Conservation (phyloP, 2,113 vertebrate genomes). For the Bathybates hornii region DNA sequence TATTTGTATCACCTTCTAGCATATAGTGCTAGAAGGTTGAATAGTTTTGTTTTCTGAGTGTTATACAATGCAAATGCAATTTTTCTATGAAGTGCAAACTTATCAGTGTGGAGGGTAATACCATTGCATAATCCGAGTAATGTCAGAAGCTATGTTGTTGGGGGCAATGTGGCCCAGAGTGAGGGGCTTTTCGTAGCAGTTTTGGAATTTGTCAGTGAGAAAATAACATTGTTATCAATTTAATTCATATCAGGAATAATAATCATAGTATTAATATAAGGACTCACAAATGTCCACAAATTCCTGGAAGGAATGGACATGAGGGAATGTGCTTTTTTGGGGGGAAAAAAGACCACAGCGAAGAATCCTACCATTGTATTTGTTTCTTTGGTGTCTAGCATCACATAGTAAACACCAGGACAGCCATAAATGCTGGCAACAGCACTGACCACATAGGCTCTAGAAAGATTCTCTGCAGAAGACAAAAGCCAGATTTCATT, state of each 20-base stretch:
- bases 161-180: neutral
- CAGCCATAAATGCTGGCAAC: neutral
- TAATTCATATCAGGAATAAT: neutral
- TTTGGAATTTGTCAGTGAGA: neutral
- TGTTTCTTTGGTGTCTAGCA: neutral
- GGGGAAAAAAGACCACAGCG: neutral
- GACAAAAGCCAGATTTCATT: neutral
- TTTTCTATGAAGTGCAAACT: neutral
- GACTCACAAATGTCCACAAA: neutral
- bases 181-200: neutral
- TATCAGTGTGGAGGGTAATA: neutral
- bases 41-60: neutral
- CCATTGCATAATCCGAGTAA: neutral
- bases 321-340: neutral
- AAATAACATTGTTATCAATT: neutral
- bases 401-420: neutral
- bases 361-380: neutral
- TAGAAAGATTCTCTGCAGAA: neutral
- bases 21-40: neutral
- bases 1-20: neutral
- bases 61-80: neutral
- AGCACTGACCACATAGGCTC: neutral
- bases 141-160: neutral
- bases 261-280: neutral
- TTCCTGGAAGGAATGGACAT: neutral